phyloP scores from a whole-genome alignment of 2,888 invertebrate genomes.

The Geophilus truncorum region DNA sequence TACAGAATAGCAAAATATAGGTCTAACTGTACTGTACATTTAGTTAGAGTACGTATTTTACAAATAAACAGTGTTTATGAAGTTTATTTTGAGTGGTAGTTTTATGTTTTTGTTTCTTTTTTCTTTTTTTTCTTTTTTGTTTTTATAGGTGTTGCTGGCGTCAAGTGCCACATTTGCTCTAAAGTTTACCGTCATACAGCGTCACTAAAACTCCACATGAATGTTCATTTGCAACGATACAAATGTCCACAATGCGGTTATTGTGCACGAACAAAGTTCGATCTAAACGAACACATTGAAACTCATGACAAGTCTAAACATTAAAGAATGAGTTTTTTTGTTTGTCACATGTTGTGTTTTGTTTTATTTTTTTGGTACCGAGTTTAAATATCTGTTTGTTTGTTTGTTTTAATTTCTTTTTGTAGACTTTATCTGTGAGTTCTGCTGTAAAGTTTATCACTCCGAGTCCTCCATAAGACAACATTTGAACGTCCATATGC shows the following conservation, averaged over 20 bases:
- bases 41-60: not conserved
- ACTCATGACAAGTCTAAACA: not conserved
- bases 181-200: not conserved
- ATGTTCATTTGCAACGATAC: not conserved
- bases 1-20: too few species aligned
- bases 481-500: constrained; percentile 25
- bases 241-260: not conserved
- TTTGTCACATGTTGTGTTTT: not conserved
- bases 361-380: not conserved
- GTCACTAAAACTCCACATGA: not conserved
- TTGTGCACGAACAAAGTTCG: not conserved
- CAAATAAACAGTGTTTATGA: not conserved
- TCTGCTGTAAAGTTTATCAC: constrained; percentile 12
- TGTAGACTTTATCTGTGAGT: not conserved
- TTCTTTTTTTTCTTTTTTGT: not conserved
- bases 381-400: not conserved
- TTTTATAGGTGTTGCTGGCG: not conserved
- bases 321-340: not conserved
- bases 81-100: not conserved
- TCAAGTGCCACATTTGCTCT: not conserved
- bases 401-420: not conserved
- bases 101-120: not conserved
- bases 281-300: not conserved
- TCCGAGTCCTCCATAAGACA: not conserved
- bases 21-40: not conserved